Evolutionary conservation across 2,888 invertebrate species (phyloP), one percentile per base, ranked within the genome.

Genomic region (Drosophila yooni): DNA sequence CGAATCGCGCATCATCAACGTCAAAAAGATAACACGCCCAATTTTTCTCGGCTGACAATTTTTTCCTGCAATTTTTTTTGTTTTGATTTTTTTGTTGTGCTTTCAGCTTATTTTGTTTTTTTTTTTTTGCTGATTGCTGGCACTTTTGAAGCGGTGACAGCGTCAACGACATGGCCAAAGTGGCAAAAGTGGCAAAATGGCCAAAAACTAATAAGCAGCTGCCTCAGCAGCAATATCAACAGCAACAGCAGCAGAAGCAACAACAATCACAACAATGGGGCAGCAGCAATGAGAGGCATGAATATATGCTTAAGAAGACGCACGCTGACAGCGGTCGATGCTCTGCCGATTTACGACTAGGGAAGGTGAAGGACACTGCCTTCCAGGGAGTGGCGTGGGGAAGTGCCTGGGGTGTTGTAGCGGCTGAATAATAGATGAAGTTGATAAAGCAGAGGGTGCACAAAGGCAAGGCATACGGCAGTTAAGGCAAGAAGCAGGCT

Each of bases 21-120:
- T 83, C 88, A 83, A 70, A 72, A 65, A 88, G 88, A 83, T 88
- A 88, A 83, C 86, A 85, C 83, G 83, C 83, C 81, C 81, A 81
- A 76, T 86, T 83, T 83, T 88, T 88, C 88, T 86, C 67, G 71
- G 81, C 71, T 70, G 74, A 52, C 78, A 65, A 48, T 68, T 65
- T 62, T 46, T 53, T 27, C 11, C 25, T 6, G 21, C n/a, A 38
- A 11, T 33, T 33, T 21, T 21, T 53, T 31, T 6, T 15, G 8
- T 13, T 33, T 10, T 67, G 36, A 25, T 68, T 48, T 56, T 70
- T 63, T 43, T 57, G 29, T 52, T 69, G 58, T 58, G 70, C 38
- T 59, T 51, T 33, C n/a, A 10, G 31, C 46, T 59, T 38, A 46
- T 34, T 31, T 27, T 53, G 27, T 25, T 40, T 38, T 51, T 52